Conservation (phyloP, 2,888 invertebrate genomes). For the Erpobdella octoculata region DNA sequence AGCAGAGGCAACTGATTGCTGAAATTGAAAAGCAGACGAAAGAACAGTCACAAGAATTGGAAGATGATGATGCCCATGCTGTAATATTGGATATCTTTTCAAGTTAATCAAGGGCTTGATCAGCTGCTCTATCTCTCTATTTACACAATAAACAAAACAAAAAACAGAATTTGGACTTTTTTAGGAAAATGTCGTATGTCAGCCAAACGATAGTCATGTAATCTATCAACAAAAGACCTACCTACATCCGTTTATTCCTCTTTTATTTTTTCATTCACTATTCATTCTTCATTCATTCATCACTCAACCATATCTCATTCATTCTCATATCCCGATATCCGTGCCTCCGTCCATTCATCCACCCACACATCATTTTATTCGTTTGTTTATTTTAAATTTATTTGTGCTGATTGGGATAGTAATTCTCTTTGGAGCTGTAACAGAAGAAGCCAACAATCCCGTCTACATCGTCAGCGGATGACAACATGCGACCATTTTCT, state of each 20-base stretch:
- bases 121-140: too few species aligned
- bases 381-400: slow-evolving; percentile 42
- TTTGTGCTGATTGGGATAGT: slow-evolving; percentile 51
- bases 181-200: too few species aligned
- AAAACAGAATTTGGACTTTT: too few species aligned
- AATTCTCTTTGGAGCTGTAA: slow-evolving; percentile 51
- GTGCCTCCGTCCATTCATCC: neutral
- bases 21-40: slow-evolving; percentile 99
- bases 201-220: too few species aligned
- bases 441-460: slow-evolving; percentile 50
- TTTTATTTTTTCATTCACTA: too few species aligned
- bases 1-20: slow-evolving; percentile 96
- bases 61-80: slow-evolving; percentile 66
- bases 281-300: too few species aligned
- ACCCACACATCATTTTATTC: neutral
- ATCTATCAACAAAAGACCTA: too few species aligned
- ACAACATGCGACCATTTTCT: slow-evolving; percentile 46
- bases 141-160: too few species aligned
- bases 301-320: neutral
- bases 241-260: neutral
- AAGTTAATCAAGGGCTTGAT: neutral
- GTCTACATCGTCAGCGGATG: slow-evolving; percentile 37
- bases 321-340: neutral
- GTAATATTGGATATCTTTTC: slow-evolving; percentile 77
- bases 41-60: slow-evolving; percentile 87